Percentiles rank a stretch among this genome's conserved stretches.
These are phyloP conservation scores for Bergia puertoricense DNA, from an alignment of 92 coral and sea anemone genomes.

Conservation along the genomic window DNA sequence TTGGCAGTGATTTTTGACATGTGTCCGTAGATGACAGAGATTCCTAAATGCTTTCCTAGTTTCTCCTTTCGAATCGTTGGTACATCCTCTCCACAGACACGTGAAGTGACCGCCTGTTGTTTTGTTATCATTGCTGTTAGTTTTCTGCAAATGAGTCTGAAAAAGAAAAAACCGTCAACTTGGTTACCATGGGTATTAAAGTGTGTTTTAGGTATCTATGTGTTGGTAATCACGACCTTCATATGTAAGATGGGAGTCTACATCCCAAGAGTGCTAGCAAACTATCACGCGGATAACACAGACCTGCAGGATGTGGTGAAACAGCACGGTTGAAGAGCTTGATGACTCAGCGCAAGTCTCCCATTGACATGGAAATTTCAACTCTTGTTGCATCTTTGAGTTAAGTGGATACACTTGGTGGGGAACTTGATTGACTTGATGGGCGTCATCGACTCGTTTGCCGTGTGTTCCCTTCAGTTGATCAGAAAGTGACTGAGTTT, in stretches of 20 bases:
- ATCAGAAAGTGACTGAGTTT: neutral
- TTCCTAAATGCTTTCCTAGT: neutral
- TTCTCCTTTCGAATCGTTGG: neutral
- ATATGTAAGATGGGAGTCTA: too few species aligned
- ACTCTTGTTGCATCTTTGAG: neutral
- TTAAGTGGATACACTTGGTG: neutral
- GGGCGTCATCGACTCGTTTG: neutral
- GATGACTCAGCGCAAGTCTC: neutral
- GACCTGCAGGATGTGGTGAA: constrained; percentile 11
- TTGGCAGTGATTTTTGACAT: constrained; percentile 12
- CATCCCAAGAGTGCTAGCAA: neutral
- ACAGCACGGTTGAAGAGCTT: neutral
- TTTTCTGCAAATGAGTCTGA: neutral
- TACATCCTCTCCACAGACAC: constrained; percentile 9
- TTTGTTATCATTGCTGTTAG: too few species aligned
- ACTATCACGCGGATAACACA: neutral
- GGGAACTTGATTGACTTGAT: neutral
- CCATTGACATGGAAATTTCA: neutral
- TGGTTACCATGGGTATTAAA: neutral
- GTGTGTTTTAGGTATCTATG: too few species aligned
- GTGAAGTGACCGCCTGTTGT: neutral
- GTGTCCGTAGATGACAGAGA: neutral
- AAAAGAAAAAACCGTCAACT: neutral
- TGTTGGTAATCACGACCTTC: too few species aligned
- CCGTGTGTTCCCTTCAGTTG: neutral